These are phyloP conservation scores for Nomada fucata DNA, from an alignment of 2,888 invertebrate genomes.

Conservation along the genomic window DNA sequence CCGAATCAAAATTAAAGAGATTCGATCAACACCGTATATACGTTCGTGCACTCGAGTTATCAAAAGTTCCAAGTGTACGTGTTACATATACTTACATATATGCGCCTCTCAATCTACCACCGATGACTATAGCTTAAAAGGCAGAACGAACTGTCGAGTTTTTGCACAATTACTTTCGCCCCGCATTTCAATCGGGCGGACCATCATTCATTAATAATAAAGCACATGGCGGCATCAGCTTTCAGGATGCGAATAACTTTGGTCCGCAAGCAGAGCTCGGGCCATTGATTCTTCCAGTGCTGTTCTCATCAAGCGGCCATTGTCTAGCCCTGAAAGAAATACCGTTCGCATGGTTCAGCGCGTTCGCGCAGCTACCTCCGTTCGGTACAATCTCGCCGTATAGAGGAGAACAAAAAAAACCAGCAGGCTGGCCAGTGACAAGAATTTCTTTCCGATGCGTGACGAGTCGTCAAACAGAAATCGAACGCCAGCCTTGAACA, in stretches of 20 bases:
- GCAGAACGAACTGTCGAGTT: not conserved
- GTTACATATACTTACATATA: no score
- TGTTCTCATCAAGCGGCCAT: conserved; percentile 11
- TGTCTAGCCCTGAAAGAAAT: conserved; percentile 17
- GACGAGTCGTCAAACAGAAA: conserved; percentile 22
- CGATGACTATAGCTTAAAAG: not conserved
- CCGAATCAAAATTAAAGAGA: no score
- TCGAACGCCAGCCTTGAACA: conserved; percentile 10
- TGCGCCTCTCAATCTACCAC: not conserved
- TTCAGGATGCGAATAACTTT: not conserved
- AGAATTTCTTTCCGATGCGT: not conserved
- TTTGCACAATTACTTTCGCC: not conserved
- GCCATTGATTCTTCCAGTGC: conserved; percentile 1
- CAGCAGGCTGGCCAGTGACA: not conserved
- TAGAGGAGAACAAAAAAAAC: not conserved
- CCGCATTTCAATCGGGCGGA: not conserved
- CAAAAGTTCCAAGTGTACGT: no score
- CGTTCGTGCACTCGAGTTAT: no score
- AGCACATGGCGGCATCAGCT: not conserved
- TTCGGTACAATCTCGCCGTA: not conserved
- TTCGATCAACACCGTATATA: no score
- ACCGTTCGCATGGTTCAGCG: not conserved
- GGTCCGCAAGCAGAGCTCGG: no score
- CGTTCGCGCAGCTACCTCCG: not conserved
- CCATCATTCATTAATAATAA: not conserved